phyloP scores from a whole-genome alignment of 1,140 invertebrate genomes.

The Daktulosphaira vitifoliae region DNA sequence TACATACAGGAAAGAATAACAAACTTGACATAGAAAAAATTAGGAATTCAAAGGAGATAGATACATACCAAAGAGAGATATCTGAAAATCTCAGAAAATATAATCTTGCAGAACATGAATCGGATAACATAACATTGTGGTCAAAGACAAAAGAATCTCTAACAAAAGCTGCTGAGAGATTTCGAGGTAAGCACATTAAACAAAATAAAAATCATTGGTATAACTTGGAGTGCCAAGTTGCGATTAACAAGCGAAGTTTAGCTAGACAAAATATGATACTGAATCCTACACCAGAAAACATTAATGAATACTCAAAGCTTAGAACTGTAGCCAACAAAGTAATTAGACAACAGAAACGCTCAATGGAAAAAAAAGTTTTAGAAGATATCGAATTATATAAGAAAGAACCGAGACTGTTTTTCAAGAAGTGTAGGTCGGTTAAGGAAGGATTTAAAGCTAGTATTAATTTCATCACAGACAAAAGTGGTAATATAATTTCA shows the following conservation, averaged over 20 bases:
- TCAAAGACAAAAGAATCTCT: no score
- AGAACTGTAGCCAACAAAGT: conserved; percentile 19
- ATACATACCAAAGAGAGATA: no score
- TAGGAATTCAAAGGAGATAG: no score
- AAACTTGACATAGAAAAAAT: no score
- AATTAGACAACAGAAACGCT: conserved; percentile 15
- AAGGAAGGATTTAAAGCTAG: conserved; percentile 29
- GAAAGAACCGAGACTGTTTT: conserved; percentile 4
- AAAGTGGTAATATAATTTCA: conserved; percentile 1
- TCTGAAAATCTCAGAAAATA: no score
- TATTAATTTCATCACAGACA: conserved; percentile 17
- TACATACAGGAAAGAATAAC: no score
- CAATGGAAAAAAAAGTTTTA: not conserved
- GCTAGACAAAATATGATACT: conserved; percentile 21
- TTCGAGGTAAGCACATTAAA: no score
- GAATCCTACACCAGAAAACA: conserved; percentile 15
- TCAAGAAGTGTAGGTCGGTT: not conserved
- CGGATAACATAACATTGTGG: no score
- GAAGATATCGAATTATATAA: not conserved
- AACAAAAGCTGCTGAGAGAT: no score
- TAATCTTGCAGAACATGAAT: no score
- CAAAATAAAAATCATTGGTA: conserved; percentile 35
- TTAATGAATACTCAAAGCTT: conserved; percentile 8
- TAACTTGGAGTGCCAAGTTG: conserved; percentile 33
- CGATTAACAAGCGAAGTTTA: conserved; percentile 21